phyloP scores from a whole-genome alignment of 2,113 vertebrate genomes.

The Microcebus griseorufus region DNA sequence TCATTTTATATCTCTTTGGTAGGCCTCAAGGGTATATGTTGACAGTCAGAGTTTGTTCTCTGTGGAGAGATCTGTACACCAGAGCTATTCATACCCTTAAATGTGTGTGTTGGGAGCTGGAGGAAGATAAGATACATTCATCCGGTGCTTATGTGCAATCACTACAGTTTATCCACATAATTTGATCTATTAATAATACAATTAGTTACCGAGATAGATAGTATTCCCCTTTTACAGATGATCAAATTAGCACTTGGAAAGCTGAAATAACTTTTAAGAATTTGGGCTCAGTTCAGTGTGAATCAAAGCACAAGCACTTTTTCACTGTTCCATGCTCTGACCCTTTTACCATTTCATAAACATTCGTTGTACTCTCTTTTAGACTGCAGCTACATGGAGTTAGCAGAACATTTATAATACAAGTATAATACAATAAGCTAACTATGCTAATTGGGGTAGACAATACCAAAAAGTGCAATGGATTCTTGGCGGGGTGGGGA shows the following conservation, averaged over 20 bases:
- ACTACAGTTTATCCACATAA: background rate
- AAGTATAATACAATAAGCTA: background rate
- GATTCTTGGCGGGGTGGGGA: background rate
- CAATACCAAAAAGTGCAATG: background rate
- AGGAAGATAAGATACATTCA: background rate
- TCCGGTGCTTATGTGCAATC: background rate
- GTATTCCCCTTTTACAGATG: background rate
- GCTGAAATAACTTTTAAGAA: background rate
- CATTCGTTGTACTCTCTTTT: background rate
- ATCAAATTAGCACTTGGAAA: conserved; percentile 13
- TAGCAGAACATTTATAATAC: background rate
- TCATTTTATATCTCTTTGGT: background rate
- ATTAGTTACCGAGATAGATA: background rate
- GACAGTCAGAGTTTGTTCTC: background rate
- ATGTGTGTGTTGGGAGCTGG: background rate
- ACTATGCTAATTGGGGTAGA: background rate
- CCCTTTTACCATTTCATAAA: background rate
- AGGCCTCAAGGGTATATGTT: background rate
- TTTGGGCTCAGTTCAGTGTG: background rate
- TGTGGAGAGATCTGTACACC: background rate
- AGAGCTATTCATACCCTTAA: background rate
- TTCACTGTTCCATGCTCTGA: background rate
- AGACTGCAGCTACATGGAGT: background rate
- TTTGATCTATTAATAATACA: background rate
- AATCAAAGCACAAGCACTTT: background rate